Evolutionary conservation across 2,113 vertebrate species (phyloP).

Genomic region (Neodon shergylaensis): DNA sequence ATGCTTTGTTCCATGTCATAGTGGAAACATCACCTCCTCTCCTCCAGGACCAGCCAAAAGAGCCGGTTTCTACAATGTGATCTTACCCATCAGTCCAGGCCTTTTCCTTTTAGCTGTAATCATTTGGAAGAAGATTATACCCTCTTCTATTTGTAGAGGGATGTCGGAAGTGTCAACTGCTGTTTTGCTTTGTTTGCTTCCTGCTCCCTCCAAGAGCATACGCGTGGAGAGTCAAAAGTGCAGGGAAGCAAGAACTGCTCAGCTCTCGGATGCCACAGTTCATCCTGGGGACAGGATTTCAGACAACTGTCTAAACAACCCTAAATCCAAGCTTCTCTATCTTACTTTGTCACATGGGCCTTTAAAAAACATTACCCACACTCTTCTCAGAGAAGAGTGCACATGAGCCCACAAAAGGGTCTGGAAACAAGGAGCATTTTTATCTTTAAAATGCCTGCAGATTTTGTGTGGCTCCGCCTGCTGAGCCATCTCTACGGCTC

Average conservation of each 20-base stretch:
- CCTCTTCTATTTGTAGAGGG: neutral
- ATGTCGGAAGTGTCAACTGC: neutral
- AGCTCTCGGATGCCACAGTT: neutral
- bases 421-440: neutral
- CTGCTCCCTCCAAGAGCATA: neutral
- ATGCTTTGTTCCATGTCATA: accelerated
- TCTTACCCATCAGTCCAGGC: neutral
- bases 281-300: conserved; percentile 19
- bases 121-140: neutral
- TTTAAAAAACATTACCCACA: neutral
- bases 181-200: accelerated
- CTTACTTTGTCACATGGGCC: neutral
- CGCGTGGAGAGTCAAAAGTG: neutral
- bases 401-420: neutral
- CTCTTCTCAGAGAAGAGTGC: neutral
- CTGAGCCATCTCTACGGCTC: neutral
- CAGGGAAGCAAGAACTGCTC: neutral
- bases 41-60: neutral
- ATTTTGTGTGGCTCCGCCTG: neutral
- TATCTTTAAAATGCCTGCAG: neutral
- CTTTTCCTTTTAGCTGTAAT: neutral
- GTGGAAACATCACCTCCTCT: no score
- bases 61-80: neutral
- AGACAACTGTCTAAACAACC: conserved; percentile 1
- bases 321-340: neutral